Conservation (phyloP, 2,797 vertebrate species). For the Paedocypris micromegethes region DNA sequence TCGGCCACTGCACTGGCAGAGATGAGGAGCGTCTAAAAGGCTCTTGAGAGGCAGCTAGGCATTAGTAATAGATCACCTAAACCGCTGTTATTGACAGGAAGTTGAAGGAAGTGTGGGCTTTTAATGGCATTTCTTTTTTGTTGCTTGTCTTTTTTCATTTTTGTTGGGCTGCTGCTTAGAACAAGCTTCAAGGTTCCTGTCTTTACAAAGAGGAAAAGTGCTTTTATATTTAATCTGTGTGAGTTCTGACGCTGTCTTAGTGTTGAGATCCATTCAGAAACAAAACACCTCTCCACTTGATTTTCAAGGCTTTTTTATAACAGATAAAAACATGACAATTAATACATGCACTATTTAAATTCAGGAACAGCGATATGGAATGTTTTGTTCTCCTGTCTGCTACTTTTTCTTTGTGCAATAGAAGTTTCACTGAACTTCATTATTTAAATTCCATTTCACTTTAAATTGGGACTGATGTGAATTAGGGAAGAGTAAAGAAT, state of each 20-base stretch:
- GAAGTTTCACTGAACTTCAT: too few species aligned
- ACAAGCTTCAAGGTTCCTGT: slow-evolving; percentile 8
- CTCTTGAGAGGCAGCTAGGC: slow-evolving; percentile 11
- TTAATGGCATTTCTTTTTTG: slow-evolving; percentile 20
- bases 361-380: too few species aligned
- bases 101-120: slow-evolving; percentile 25
- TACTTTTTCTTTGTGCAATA: too few species aligned
- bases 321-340: too few species aligned
- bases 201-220: slow-evolving; percentile 18
- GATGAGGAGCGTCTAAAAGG: slow-evolving; percentile 26
- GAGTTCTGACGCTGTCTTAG: background rate
- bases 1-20: background rate
- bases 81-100: slow-evolving; percentile 25
- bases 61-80: slow-evolving; percentile 28
- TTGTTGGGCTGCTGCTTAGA: slow-evolving; percentile 8
- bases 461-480: too few species aligned
- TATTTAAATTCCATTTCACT: too few species aligned
- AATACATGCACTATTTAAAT: too few species aligned
- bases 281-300: background rate
- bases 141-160: slow-evolving; percentile 9
- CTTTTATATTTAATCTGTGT: slow-evolving; percentile 1
- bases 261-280: background rate
- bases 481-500: too few species aligned
- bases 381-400: too few species aligned
- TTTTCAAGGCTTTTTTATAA: background rate